Evolutionary conservation across 2,113 vertebrate species (phyloP).

Genomic region (Anser brachyrhynchus): DNA sequence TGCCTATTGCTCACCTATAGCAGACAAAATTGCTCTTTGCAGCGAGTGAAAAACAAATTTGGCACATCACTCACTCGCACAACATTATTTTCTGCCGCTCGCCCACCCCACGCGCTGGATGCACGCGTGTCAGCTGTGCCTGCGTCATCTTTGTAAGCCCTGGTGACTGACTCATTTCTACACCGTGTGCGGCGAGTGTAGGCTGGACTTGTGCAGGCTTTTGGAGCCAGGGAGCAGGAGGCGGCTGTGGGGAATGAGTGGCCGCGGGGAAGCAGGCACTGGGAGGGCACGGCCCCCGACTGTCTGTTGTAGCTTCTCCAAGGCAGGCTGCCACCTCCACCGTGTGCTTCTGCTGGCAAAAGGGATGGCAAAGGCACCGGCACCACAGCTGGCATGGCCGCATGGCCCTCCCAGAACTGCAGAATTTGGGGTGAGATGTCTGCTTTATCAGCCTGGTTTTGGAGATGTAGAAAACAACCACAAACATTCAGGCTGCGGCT

Average conservation of each 20-base stretch:
- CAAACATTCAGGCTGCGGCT: neutral
- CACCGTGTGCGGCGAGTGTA: neutral
- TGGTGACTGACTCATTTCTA: conserved; percentile 44
- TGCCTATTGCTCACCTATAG: neutral
- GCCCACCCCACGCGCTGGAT: neutral
- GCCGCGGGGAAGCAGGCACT: neutral
- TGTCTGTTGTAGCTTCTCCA: neutral
- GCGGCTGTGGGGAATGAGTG: fast-evolving
- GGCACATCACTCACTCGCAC: neutral
- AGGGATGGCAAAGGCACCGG: neutral
- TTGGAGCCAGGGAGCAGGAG: neutral
- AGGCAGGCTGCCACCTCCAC: neutral
- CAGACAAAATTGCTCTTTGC: neutral
- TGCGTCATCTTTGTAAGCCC: conserved; percentile 1
- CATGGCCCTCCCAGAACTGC: neutral
- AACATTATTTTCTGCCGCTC: neutral
- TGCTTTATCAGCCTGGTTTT: neutral
- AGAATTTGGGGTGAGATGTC: fast-evolving
- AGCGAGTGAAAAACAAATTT: neutral
- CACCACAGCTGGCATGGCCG: neutral
- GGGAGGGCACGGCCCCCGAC: neutral
- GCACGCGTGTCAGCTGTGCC: neutral
- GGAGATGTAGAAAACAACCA: neutral
- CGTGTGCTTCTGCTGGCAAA: neutral
- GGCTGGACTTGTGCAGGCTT: neutral